Evolutionary conservation across 2,888 invertebrate species (phyloP), one percentile per base, ranked within the genome.

Genomic region (Hedychridium roseum): DNA sequence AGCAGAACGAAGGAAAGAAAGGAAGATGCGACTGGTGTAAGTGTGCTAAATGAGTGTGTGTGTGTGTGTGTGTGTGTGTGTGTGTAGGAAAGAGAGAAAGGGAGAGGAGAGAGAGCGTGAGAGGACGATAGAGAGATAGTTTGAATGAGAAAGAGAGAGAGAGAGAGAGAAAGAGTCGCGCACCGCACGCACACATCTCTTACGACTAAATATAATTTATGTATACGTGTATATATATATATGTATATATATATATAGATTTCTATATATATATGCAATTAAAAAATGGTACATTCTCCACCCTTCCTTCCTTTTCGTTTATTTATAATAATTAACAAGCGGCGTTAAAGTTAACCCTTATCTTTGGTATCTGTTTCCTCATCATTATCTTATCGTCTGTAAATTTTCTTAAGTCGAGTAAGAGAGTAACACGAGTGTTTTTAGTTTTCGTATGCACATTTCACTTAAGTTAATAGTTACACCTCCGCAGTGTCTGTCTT

Each of bases 311-410:
- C 28, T 18, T 42, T 30, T 15, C 38, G 37, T 30, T 44, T 52
- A 41, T 50, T 46, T 36, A 44, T 49, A 38, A 43, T 52, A 52
- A 46, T 43, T 46, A 53, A 53, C 46, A 42, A 49, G 31, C 31
- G 31, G 9, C 31, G 31, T 46, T 40, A 46, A 34, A 31, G 31
- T 31, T 15, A 31, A 31, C 31, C 15, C 31, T 31, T 46, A 38
- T 47, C 39, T 43, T 47, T 43, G 28, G 18, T 48, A 20, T 50
- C 30, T 40, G 49, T 43, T 40, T 41, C 43, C 41, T 31, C 36
- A n/a, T 43, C 5, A 3, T 27, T 7, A 4, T 42, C 26, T 43
- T 40, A 39, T 43, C 26, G 17, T 17, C 42, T 49, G 39, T 42
- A 28, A 30, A 27, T 46, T 30, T 17, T 18, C 35, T 39, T 47